Conservation (phyloP, 2,888 invertebrate genomes). For the Meteorus cinctellus region DNA sequence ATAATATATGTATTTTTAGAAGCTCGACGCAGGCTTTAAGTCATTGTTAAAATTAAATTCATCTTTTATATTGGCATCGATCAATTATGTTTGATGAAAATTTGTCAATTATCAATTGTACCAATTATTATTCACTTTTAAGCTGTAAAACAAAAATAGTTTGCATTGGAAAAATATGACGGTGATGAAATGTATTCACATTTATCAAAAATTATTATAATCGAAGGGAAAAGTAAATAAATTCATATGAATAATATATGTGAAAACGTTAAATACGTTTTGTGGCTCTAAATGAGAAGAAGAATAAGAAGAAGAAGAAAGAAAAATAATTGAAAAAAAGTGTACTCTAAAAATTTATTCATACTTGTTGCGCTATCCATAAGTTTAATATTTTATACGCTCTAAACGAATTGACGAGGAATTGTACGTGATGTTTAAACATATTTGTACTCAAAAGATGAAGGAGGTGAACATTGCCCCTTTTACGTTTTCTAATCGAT, state of each 20-base stretch:
- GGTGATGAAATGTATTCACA: too few relatives aligned
- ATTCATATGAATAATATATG: not conserved
- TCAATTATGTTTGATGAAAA: not conserved
- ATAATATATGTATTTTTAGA: too few relatives aligned
- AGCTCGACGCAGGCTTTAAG: too few relatives aligned
- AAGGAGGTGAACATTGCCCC: conserved; percentile 58
- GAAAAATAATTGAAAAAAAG: conserved; percentile 18
- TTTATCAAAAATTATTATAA: not conserved
- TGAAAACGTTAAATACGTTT: not conserved
- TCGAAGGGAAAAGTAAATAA: not conserved
- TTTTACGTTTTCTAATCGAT: conserved; percentile 10
- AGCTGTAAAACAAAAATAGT: too few relatives aligned
- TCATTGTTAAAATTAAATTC: not conserved
- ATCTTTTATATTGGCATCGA: not conserved
- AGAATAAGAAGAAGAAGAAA: conserved; percentile 33
- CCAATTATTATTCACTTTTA: too few relatives aligned
- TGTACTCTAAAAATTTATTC: conserved; percentile 61
- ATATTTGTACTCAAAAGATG: conserved; percentile 64
- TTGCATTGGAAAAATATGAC: too few relatives aligned
- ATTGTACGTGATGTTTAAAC: conserved; percentile 63
- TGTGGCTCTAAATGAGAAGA: conserved; percentile 40
- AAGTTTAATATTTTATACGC: conserved; percentile 67
- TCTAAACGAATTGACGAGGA: conserved; percentile 60
- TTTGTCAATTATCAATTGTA: not conserved
- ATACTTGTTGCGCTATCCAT: conserved; percentile 71